A percentile compares a stretch with the other conserved stretches of the same genome.
Conservation (phyloP, 2,888 invertebrate species). For the Amiota communis region DNA sequence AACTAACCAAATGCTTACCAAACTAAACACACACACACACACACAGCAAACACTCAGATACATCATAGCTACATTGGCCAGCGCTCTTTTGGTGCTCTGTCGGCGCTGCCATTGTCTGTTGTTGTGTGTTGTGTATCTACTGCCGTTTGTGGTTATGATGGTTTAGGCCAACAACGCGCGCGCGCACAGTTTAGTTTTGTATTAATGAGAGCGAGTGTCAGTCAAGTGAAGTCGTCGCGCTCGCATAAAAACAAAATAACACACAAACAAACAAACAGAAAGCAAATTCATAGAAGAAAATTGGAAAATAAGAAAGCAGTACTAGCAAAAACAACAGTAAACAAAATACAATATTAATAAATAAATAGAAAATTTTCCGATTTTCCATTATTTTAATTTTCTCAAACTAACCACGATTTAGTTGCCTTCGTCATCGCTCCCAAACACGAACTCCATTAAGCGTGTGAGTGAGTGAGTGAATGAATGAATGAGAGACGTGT, state of each 20-base stretch:
- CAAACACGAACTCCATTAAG: no score
- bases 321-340: constrained; percentile 47
- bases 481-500: neutral
- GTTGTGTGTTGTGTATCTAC: constrained; percentile 30
- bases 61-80: neutral
- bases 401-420: no score
- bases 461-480: no score
- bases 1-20: neutral
- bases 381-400: constrained; percentile 50
- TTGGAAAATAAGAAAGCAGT: neutral
- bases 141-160: constrained; percentile 34
- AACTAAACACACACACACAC: neutral
- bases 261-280: neutral
- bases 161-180: constrained; percentile 33
- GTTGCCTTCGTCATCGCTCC: no score
- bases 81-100: constrained; percentile 13
- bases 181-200: constrained; percentile 59
- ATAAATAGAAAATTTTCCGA: constrained; percentile 43
- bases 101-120: constrained; percentile 33
- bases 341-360: constrained; percentile 43
- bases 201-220: constrained; percentile 71
- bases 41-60: neutral
- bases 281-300: constrained; percentile 10
- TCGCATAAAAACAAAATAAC: neutral
- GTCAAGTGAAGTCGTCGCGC: constrained; percentile 48